Evolutionary conservation across 1,140 invertebrate species (phyloP).

Genomic region (Drosophila grimshawi): DNA sequence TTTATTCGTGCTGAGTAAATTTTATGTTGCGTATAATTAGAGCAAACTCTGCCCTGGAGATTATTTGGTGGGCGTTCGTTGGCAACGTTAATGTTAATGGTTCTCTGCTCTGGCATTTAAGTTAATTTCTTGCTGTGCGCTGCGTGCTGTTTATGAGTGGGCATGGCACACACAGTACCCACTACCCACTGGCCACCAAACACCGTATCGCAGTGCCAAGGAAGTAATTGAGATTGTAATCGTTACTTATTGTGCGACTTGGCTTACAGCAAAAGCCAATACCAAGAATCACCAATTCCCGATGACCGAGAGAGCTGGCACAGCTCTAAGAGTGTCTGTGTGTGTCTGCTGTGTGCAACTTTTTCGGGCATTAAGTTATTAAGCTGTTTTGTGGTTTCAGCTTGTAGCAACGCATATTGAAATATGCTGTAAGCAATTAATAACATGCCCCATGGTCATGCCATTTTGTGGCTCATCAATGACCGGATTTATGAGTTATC

Average conservation of each 20-base stretch:
- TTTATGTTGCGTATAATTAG: constrained; percentile 82
- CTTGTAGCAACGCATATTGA: constrained; percentile 60
- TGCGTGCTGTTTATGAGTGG: constrained; percentile 50
- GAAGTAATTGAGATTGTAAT: constrained; percentile 82
- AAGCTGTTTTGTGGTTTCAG: constrained; percentile 61
- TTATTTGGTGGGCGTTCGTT: constrained; percentile 52
- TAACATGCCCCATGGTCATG: constrained; percentile 53
- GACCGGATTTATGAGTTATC: constrained; percentile 30
- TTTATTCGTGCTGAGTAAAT: constrained; percentile 66
- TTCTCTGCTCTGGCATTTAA: constrained; percentile 52
- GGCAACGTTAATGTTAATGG: constrained; percentile 8
- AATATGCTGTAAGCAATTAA: constrained; percentile 76
- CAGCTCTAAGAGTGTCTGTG: not conserved
- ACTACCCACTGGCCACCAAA: constrained; percentile 16
- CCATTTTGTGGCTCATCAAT: constrained; percentile 51
- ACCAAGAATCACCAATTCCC: constrained; percentile 6
- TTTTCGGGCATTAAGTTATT: constrained; percentile 76
- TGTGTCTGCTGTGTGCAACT: constrained; percentile 56
- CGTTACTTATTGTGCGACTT: constrained; percentile 74
- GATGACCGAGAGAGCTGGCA: not conserved
- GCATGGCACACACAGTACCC: constrained; percentile 24
- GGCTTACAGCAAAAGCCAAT: constrained; percentile 44
- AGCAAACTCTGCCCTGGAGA: constrained; percentile 72
- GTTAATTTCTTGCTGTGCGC: constrained; percentile 63
- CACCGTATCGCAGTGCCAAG: constrained; percentile 21